A percentile compares a stretch with the other conserved stretches of the same genome.
Conservation (phyloP, 2,113 vertebrate species). For the Tetrax tetrax region DNA sequence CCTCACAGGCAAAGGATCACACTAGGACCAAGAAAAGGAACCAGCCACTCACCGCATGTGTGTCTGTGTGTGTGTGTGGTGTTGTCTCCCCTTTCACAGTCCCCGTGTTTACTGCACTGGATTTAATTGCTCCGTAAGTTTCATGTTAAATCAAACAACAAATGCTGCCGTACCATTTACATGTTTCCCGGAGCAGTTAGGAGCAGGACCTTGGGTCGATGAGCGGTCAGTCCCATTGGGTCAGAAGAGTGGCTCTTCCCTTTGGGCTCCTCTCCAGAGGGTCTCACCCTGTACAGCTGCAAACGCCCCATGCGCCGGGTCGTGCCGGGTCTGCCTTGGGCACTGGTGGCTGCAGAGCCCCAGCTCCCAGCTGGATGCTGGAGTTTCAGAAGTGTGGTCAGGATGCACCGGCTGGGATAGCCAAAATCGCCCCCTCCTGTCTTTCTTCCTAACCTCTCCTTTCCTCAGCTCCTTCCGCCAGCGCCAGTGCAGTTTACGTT, state of each 20-base stretch:
- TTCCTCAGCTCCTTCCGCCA: neutral
- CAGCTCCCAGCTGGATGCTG: rapidly evolving
- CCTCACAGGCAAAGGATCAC: neutral
- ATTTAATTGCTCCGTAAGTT: neutral
- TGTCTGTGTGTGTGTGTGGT: too few species aligned
- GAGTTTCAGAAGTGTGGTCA: rapidly evolving
- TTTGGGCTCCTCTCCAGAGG: neutral
- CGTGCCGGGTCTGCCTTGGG: rapidly evolving
- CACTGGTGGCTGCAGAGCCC: neutral
- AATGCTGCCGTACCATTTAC: rapidly evolving
- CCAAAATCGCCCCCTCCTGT: neutral
- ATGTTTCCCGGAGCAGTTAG: neutral
- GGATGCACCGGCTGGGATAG: rapidly evolving
- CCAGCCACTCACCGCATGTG: neutral
- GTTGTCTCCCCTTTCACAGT: neutral
- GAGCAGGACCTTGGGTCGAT: neutral
- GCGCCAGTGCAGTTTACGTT: rapidly evolving
- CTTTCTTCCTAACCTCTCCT: neutral
- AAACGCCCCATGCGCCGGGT: rapidly evolving
- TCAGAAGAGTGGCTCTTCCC: neutral
- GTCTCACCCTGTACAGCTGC: neutral
- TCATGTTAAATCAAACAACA: neutral
- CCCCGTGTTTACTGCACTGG: neutral
- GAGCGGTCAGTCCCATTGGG: rapidly evolving
- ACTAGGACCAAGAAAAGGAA: neutral